Base-by-base conservation (phyloP, 2,113 vertebrate genomes). In the Brevimyrus niger region DNA sequence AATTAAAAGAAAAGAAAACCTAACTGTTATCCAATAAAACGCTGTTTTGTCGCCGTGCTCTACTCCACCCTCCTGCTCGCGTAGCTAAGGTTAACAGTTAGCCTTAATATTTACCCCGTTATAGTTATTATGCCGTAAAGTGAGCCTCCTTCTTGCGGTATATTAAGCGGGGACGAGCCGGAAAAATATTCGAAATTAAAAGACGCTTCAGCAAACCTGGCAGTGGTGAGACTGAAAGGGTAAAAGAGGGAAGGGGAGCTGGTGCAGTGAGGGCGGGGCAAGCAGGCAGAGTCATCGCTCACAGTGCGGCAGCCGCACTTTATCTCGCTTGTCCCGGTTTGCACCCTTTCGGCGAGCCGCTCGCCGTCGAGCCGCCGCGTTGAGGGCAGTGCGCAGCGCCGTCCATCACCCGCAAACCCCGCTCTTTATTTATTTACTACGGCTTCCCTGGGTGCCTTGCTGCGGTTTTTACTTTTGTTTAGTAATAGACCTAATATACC, bases 231-330 rank as follows among this genome's bases (percentile, higher is more conserved):
- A 86, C 27, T 19, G 88, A 88, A 53, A 58, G 88, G 88, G 83
- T 84, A 76, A 85, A 89, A 48, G 89, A 80, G 7, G 61, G 44
- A 58, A 31, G 15, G 50, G 38, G 27, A 55, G 42, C 35, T 69
- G 7, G n/a, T 84, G 89, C 31, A 35, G 58, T 87, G 87, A 89
- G 35, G 82, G 58, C 87, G 80, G 58, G 89, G 38, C 21, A 87
- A 88, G 88, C 88, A 87, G 88, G 83, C 82, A 89, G 89, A 90
- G 87, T 90, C 91, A 90, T 89, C 89, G 89, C 90, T 91, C 90
- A 87, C 65, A 86, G 80, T 46, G 87, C 90, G 55, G 87, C 69
- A 38, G 61, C 47, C 55, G 21, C 89, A 46, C 83, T 35, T 90
- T 89, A 91, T 92, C 89, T 65, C 0, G 35, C 90, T 89, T 89